Base-by-base conservation (phyloP, 2,888 invertebrate species). In the Eurois occulta region DNA sequence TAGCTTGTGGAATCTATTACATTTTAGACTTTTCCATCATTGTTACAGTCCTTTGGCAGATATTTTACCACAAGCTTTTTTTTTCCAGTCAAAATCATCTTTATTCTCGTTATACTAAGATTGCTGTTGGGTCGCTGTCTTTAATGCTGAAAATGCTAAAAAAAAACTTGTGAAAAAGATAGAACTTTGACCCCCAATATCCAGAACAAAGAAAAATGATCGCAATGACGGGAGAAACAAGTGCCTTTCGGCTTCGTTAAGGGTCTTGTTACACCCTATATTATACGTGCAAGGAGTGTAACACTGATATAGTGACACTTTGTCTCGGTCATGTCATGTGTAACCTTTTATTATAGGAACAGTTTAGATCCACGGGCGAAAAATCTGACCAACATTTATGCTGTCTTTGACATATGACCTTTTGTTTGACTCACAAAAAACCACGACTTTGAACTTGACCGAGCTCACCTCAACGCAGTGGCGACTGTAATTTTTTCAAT, bases 381-480 rank as follows among this genome's bases (percentile, higher is more conserved):
- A 24, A 10, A 58, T 58, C 28, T 58, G 58, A 35, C 21, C 35
- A 21, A 62, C 35, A 62, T 60, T n/a, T 16, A 43, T 43, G 43
- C 11, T 32, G 41, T 24, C 41, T 32, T 10, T 70, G 41, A 70
- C 28, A 38, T n/a, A n/a, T 48, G 24, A 18, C 32, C 10, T 18
- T 38, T 41, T n/a, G 6, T 13, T 64, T 43, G 28, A 13, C n/a
- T 28, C 24, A 52, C n/a, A 52, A 62, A 32, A 21, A n/a, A 64
- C 38, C n/a, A 16, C 24, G 46, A 55, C 32, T 38, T 46, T 55
- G 81, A 58, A 81, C 46, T 55, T 64, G 64, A 74, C 75, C 46
- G 38, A 80, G 62, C 35, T 62, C 64, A 38, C 24, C 18, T 21
- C 43, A 28, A 18, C 16, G 11, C 32, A 62, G 5, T 21, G 43